These are phyloP conservation scores for Connochaetes taurinus DNA, from an alignment of 2,113 vertebrate genomes.

Conservation along the genomic window DNA sequence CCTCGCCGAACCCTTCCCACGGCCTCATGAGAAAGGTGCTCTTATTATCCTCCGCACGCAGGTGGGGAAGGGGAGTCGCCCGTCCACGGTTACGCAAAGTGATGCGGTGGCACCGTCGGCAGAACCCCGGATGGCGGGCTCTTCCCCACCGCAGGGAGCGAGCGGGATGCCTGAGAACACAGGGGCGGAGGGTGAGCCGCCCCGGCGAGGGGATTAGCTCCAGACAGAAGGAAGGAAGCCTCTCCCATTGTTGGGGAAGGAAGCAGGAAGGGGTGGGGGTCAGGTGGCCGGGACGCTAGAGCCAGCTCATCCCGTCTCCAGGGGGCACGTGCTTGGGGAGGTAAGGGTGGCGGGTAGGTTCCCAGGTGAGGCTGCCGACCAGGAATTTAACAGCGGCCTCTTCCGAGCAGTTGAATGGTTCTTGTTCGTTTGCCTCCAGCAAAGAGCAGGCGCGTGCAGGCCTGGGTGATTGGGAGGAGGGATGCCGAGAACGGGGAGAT, in stretches of 20 bases:
- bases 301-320: not conserved
- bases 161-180: not conserved
- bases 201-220: not conserved
- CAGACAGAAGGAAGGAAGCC: not conserved
- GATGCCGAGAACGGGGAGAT: accelerated
- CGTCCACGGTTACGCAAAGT: not conserved
- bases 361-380: accelerated
- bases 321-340: not conserved
- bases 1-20: not conserved
- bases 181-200: not conserved
- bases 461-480: not conserved
- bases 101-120: accelerated
- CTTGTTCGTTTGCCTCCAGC: not conserved
- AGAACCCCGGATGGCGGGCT: not conserved
- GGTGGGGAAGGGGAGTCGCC: not conserved
- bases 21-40: not conserved
- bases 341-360: not conserved
- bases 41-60: too few species aligned
- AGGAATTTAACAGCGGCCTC: not conserved
- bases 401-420: not conserved
- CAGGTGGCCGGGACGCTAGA: not conserved
- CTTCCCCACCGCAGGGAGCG: not conserved
- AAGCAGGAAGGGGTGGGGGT: slow-evolving; percentile 41
- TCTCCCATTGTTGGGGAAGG: slow-evolving; percentile 31
- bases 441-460: not conserved